Evolutionary conservation across 1,140 invertebrate species (phyloP), one percentile per base, ranked within the genome.

Genomic region (Brachionus manjavacas): DNA sequence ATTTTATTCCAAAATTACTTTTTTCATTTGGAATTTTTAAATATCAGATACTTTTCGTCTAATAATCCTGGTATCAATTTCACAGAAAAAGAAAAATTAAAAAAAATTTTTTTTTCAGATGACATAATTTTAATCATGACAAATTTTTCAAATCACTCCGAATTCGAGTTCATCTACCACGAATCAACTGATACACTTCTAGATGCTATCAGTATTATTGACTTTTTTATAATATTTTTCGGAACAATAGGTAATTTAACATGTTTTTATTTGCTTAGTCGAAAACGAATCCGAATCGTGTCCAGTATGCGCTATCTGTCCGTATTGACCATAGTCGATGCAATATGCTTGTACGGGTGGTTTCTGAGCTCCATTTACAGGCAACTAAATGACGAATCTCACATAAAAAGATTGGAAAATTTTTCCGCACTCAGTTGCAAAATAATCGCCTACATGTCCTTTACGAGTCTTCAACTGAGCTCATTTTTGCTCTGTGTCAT

Each of bases 181-280:
- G 49, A 64, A 16, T n/a, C 25, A 25, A 12, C 52, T 68, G 12
- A 7, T 28, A 28, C 35, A 3, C 2, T 81, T 25, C 41, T 81
- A n/a, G 60, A 39, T 64, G 41, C 23, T 8, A 31, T 81, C 7
- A 81, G 79, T 43, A 60, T 81, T 20, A 28, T 81, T 4, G 79
- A 81, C 20, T 81, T 60, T 41, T 23, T 81, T 12, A 81, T 81
- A 28, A 81, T 81, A 25, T 11, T 81, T 11, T 41, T 81, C 11
- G 79, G 79, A 25, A 81, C 79, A 20, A n/a, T 81, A 23, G 79
- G 79, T 25, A 81, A 81, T 81, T 35, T 68, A 39, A 68, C 64
- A 43, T 39, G 35, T 28, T 81, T 64, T 81, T 81, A 68, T 43
- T 60, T 81, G 31, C 79, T 81, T 11, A 81, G 16, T 23, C 35